Conservation (phyloP, 2,888 invertebrate species). For the Scaptomyza polygonia region DNA sequence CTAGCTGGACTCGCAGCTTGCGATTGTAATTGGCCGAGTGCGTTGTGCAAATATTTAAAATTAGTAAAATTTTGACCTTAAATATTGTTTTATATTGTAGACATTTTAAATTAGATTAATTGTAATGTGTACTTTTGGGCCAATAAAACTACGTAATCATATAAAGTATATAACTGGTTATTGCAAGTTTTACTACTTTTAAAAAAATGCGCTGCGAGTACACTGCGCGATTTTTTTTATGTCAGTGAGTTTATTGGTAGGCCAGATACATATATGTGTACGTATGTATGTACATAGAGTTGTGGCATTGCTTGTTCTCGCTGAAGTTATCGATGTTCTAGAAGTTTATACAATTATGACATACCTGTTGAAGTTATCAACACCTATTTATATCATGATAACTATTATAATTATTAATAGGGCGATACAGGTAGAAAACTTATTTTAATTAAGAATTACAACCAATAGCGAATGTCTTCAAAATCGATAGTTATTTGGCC, state of each 20-base stretch:
- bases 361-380: background rate
- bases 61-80: constrained; percentile 75
- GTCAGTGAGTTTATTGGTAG: background rate
- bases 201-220: background rate
- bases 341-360: background rate
- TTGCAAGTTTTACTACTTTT: background rate
- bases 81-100: constrained; percentile 64
- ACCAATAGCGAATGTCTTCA: background rate
- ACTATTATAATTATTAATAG: background rate
- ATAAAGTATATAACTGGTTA: background rate
- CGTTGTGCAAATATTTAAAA: constrained; percentile 78
- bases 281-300: background rate
- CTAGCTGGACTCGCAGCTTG: constrained; percentile 20
- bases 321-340: background rate
- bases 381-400: background rate
- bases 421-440: background rate
- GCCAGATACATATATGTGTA: too few relatives aligned
- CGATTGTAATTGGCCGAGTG: constrained; percentile 68
- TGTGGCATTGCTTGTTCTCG: background rate
- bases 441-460: background rate
- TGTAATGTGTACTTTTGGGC: constrained; percentile 57
- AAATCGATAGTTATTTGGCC: constrained; percentile 4
- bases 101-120: constrained; percentile 71
- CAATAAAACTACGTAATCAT: constrained; percentile 49
- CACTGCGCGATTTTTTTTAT: background rate